Evolutionary conservation across 2,797 vertebrate species (phyloP), one percentile per base, ranked within the genome.

Genomic region (Darevskia nairensis): DNA sequence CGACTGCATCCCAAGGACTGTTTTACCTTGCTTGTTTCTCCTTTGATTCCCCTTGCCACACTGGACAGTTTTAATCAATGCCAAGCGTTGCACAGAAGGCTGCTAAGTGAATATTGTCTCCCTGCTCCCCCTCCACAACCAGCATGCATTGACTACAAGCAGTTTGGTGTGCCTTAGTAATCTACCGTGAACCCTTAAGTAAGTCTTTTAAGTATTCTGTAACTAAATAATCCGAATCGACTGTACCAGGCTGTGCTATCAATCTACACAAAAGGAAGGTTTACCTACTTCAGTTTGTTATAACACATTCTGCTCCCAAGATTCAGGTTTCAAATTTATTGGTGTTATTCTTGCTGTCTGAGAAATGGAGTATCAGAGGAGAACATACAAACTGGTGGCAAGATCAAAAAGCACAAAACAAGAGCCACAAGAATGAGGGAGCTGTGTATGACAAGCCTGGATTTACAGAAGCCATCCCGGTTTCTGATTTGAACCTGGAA

Each of bases 331-430:
- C 4, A 4, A 21, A 17, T 82, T 66, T 82, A 68, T 79, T 29
- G 0, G 8, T 82, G 19, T 82, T 68, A 11, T 69, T 82, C n/a
- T 46, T 32, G 17, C 29, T 44, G 17, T 50, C 27, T 4, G 39
- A 64, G 8, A 39, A n/a, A 41, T 29, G 32, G 25, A 35, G 23
- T 35, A 35, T 80, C 17, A 59, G 11, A 44, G 25, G 61, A 27
- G 39, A 44, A 77, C 29, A 76, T 19, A 17, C 17, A 46, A 41
- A 69, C 68, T 29, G 15, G 11, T 82, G 64, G 64, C 6, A 82
- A 69, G 64, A 82, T n/a, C 81, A 69, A 82, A 82, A 35, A 46
- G 64, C 39, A n/a, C 64, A 39, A 85, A 77, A 66, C 59, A 44
- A 64, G 72, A 85, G 61, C 29, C 59, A 64, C 39, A 44, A 7